Base-by-base conservation (phyloP, 2,113 vertebrate genomes). In the Apus apus region DNA sequence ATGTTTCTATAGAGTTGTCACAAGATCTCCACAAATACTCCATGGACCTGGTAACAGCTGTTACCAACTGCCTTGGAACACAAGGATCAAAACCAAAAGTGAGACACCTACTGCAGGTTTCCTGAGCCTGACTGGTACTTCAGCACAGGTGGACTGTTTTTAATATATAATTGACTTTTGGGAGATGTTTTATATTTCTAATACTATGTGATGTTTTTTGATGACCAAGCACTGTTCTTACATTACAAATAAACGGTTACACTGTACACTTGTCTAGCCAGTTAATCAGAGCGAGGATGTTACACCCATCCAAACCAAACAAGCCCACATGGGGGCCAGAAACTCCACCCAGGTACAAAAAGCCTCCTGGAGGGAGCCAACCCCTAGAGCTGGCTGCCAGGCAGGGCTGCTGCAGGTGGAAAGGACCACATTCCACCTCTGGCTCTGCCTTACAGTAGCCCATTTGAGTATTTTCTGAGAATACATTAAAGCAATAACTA, bases 31-130 rank as follows among this genome's bases (percentile, higher is more conserved):
- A 21, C 25, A 10, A 6, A 1, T 2, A 13, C 43, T 30, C 43
- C 2, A 40, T 3, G 5, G 32, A 9, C 7, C 56, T 8, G 13
- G 6, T 6, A 11, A 26, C 14, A 66, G 51, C 61, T 29, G 3
- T 1, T 1, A 30, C 3, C 40, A 3, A 3, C 74, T 1, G 16
- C 70, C 70, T 78, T 60, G 58, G 53, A 70, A 15, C 1, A 1
- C 0, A 15, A 6, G 0, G 0, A 5, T 25, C 18, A 21, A 7
- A 22, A n/a, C 0, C 38, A 36, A 6, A 48, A 72, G 46, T 7
- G 1, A 75, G 86, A 9, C 29, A 45, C 58, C 7, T 2, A 4
- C 45, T 22, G 0, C 13, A 57, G 75, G 15, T 67, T 56, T 9
- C 38, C 86, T 9, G 5, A 13, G 34, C 65, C 34, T 2, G 15